Evolutionary conservation across 2,797 vertebrate species (phyloP), one percentile per base, ranked within the genome.

Genomic region (Anguilla marmorata): DNA sequence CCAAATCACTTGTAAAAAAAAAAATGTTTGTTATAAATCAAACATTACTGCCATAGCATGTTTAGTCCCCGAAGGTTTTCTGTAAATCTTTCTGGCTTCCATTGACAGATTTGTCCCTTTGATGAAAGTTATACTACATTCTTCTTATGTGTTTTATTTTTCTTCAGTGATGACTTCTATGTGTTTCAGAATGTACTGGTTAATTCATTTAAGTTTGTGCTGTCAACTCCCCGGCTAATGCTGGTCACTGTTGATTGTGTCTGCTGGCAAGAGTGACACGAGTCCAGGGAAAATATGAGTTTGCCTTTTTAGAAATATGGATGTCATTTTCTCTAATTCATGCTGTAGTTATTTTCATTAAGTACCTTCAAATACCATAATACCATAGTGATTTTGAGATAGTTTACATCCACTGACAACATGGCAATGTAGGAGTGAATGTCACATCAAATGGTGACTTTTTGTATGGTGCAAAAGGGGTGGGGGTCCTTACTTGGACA

Each of bases 1-100:
- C 93, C 94, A 95, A 93, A 91, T 89, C 12, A 90, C 87, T 87
- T 91, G 48, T 86, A 76, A 56, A 84, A 30, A 88, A 30, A 90
- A 83, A 33, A 54, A 69, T 69, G 63, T 69, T 88, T 79, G 88
- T 88, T 37, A 91, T n/a, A 41, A 82, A 48, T 48, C 7, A n/a
- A 50, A 82, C 45, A 48, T 45, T 48, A 79, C 30, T 79, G 74
- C 14, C 19, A 41, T 79, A 14, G 16, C 16, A 19, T 16, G 74
- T 79, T 37, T 79, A 9, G 45, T 82, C 79, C 41, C 21, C 19
- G 5, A 82, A 50, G 9, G 41, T 45, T 82, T 48, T 21, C 11
- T 37, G 41, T 24, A n/a, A n/a, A 48, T 50, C 45, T 24, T n/a
- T 82, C 45, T 82, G 11, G 45, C 79, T 82, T 82, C 79, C 21